Percentiles rank a stretch among this genome's conserved stretches.
Evolutionary conservation across 2,113 vertebrate genomes (phyloP).

Genomic region (Daphoenositta chrysoptera): DNA sequence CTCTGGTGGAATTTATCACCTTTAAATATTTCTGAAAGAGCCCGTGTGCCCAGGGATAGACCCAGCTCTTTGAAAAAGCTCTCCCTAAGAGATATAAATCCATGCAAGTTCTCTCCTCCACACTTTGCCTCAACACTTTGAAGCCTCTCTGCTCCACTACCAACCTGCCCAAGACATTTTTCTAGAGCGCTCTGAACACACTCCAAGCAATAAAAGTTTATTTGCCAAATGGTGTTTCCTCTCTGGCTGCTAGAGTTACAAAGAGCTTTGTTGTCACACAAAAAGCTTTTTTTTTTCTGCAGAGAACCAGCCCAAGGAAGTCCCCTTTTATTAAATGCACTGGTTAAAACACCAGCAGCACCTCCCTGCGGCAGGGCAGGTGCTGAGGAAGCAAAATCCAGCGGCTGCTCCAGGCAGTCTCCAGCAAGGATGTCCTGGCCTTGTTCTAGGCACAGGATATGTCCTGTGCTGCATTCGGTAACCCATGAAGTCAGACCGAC

Average conservation of each 20-base stretch:
- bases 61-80: not conserved
- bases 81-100: not conserved
- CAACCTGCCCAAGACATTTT: not conserved
- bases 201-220: not conserved
- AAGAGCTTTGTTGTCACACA: not conserved
- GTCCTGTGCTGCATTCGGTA: not conserved
- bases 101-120: not conserved
- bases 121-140: not conserved
- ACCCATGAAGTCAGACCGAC: not conserved
- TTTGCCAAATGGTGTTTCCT: not conserved
- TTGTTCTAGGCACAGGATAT: rapidly evolving
- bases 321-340: not conserved
- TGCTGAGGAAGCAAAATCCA: rapidly evolving
- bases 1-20: not conserved
- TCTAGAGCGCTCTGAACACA: not conserved
- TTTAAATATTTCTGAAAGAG: not conserved
- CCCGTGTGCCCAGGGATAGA: not conserved
- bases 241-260: not conserved
- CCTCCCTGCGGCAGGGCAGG: not conserved
- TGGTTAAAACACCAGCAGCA: not conserved
- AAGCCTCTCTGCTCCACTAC: not conserved
- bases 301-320: not conserved
- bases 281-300: not conserved
- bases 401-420: not conserved
- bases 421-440: not conserved